Percentiles rank a stretch among this genome's conserved stretches.
These are phyloP conservation scores for Drosophila pachea DNA, from an alignment of 1,140 invertebrate species.

Conservation along the genomic window DNA sequence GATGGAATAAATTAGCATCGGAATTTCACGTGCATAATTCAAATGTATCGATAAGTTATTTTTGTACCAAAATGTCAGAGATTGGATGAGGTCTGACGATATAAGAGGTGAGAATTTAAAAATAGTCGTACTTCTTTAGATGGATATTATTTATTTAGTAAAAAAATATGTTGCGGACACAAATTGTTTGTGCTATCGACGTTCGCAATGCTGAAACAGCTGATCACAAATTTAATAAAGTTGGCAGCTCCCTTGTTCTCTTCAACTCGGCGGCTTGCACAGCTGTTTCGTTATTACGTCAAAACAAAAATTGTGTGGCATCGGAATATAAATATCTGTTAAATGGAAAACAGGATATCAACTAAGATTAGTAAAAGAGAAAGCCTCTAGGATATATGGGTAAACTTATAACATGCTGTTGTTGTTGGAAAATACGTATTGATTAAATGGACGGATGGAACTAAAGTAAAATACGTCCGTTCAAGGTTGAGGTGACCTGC, in stretches of 20 bases:
- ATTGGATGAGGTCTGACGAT: too few species aligned
- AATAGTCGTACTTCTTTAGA: too few species aligned
- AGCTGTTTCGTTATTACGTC: conserved; percentile 68
- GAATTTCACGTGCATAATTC: not conserved
- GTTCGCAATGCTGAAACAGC: conserved; percentile 1
- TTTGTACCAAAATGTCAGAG: not conserved
- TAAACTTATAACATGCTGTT: conserved; percentile 27
- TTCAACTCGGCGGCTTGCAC: conserved; percentile 19
- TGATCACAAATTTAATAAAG: conserved; percentile 1
- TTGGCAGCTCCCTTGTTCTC: conserved; percentile 15
- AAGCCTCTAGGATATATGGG: not conserved
- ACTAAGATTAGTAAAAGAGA: not conserved
- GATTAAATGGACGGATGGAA: conserved; percentile 3
- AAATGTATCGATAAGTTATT: not conserved
- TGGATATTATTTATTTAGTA: too few species aligned
- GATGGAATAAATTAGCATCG: conserved; percentile 1
- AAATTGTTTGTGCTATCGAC: not conserved
- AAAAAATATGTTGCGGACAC: too few species aligned
- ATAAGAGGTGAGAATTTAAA: too few species aligned
- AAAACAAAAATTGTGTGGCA: conserved; percentile 57
- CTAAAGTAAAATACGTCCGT: conserved; percentile 6
- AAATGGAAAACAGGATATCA: conserved; percentile 40
- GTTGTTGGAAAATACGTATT: conserved; percentile 21
- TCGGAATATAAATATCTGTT: conserved; percentile 43
- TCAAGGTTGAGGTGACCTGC: conserved; percentile 21